Base-by-base conservation (phyloP, 2,113 vertebrate species). In the Hippocampus abdominalis region DNA sequence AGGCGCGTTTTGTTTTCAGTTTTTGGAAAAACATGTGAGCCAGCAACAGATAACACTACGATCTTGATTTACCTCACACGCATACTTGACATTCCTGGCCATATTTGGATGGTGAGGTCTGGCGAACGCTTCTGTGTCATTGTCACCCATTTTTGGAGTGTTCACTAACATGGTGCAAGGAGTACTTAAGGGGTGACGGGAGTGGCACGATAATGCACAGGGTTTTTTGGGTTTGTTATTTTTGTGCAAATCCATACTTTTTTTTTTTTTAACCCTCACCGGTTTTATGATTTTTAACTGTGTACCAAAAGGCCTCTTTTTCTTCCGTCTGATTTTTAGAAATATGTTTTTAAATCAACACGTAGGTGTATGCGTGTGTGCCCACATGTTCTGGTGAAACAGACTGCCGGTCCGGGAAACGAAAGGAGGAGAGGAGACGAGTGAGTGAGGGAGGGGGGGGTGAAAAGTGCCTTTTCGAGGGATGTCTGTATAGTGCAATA, bases 401-500 rank as follows among this genome's bases (percentile, higher is more conserved):
- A 67, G 67, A 74, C 69, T 61, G 78, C 71, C 73, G 71, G 70
- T 77, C 48, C 29, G 73, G 69, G 57, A 32, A 32, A 60, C 7
- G 15, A 68, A 68, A 59, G 39, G 71, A 63, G 85, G 80, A 56
- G 62, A 42, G 69, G 79, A 63, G 40, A 68, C 70, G 70, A 3
- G 13, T 44, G 42, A 74, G 64, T 63, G 40, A 69, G 78, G 67
- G 39, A 68, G 73, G 39, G 68, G 73, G 69, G 75, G 65, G 76
- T 70, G 86, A 81, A 91, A 89, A 92, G 91, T 93, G 92, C 92
- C 92, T 93, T 93, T 91, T 71, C 83, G 87, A 85, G 86, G 86
- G 86, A 88, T 82, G 74, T 82, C 74, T 81, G 82, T 79, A 83
- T 85, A 90, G 91, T 93, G 92, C 92, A 93, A 93, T 93, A 93